Evolutionary conservation across 2,888 invertebrate species (phyloP).

Genomic region (Steinernema carpocapsae): DNA sequence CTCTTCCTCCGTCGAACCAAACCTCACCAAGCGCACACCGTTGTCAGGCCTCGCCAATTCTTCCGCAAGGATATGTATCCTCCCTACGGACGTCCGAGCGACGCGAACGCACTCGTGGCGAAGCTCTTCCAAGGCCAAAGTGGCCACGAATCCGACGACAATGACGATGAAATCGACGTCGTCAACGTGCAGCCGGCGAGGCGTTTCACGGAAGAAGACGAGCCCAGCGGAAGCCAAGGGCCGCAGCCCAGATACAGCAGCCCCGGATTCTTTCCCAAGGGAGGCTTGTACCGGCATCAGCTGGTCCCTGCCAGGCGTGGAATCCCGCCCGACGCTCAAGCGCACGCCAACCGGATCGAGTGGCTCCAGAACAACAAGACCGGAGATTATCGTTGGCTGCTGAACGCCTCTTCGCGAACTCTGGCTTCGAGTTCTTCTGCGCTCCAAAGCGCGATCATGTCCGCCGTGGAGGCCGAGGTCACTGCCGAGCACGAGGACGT

Average conservation of each 20-base stretch:
- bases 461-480: constrained; percentile 24
- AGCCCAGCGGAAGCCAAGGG: neutral
- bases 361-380: constrained; percentile 26
- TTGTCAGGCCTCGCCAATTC: neutral
- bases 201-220: neutral
- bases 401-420: constrained; percentile 3
- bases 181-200: constrained; percentile 26
- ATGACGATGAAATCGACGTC: constrained; percentile 24
- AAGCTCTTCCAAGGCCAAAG: neutral
- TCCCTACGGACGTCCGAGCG: neutral
- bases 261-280: neutral
- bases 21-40: neutral
- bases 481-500: constrained; percentile 13
- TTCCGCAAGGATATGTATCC: neutral
- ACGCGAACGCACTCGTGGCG: neutral
- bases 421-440: constrained; percentile 22
- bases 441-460: constrained; percentile 5
- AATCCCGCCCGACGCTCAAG: neutral
- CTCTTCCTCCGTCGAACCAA: neutral
- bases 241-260: neutral
- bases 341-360: constrained; percentile 15
- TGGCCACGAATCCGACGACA: constrained; percentile 10
- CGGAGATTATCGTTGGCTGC: constrained; percentile 9
- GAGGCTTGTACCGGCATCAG: neutral
- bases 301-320: neutral